Base-by-base conservation (phyloP, 1,140 invertebrate genomes). In the Drosophila guanche region DNA sequence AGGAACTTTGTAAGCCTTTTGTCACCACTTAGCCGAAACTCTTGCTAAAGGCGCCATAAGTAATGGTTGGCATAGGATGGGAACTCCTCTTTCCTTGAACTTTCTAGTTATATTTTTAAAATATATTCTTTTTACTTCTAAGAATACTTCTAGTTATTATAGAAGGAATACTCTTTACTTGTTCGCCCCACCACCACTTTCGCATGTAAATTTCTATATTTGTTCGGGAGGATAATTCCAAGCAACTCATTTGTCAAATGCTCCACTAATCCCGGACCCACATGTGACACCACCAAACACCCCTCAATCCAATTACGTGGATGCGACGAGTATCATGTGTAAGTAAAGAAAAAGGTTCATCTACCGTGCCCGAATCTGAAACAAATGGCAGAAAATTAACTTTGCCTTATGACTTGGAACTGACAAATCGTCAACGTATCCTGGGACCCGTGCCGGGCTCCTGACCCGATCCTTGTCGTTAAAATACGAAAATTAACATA, bases 401-500 rank as follows among this genome's bases (percentile, higher is more conserved):
- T 72, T 76, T 88, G 81, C 71, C 89, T 89, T 90, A 90, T 90
- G 89, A 90, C 70, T 85, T 90, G 89, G 85, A 90, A 90, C 89
- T 79, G 76, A 89, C 81, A 83, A 83, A 85, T 90, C 81, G 84
- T 41, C 79, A 67, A 55, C 58, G 56, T 56, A 52, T 51, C 50
- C 51, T 65, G 23, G 33, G 33, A 10, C 33, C 6, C 7, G 22
- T 20, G 16, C 42, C 16, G 29, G 45, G 40, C 37, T 62, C 40
- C 71, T 47, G 29, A 42, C 20, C 51, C 41, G 37, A 37, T 14
- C 46, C 51, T 14, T 48, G 60, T 50, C 72, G 48, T 76, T 76
- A 76, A 79, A 79, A 67, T 56, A 47, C 40, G 8, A 52, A 81
- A 88, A 86, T 86, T 86, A 81, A 88, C 81, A 86, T 86, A 83